Evolutionary conservation across 1,140 invertebrate genomes (phyloP), one percentile per base, ranked within the genome.

Genomic region (Lepidotrigona ventralis): DNA sequence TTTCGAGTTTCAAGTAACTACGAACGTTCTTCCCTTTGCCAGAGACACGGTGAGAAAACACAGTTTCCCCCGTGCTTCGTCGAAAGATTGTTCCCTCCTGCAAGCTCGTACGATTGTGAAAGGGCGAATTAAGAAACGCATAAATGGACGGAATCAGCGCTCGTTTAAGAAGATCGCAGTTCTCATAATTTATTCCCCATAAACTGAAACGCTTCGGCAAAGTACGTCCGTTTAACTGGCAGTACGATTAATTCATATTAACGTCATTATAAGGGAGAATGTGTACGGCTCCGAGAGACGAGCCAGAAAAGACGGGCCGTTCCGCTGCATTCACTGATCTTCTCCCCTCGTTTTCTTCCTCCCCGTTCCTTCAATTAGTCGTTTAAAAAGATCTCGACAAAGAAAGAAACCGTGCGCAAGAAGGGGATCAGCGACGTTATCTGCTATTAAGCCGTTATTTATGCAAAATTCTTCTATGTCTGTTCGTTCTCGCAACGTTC

Each of bases 341-440:
- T 76, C 66, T 71, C 75, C 60, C 64, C 64, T 39, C 58, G 51
- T 19, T 76, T 64, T 74, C 53, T 69, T n/a, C 46, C 33, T 46
- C 56, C 64, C 71, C 9, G 29, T 66, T 76, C 58, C 83, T 88
- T 79, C 83, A 88, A 88, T 88, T 87, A 85, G 64, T 72, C 78
- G 46, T 68, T 73, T 26, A 71, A 56, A 85, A 85, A 84, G 69
- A 2, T 14, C 46, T 53, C 21, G 26, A 68, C 64, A 85, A 51
- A 39, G 79, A 78, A 46, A 79, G 70, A 75, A 82, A 53, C 8
- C 77, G n/a, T 56, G 21, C 51, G 23, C 70, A 56, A 46, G 39
- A 51, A 39, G 51, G 29, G 72, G 58, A 19, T 54, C 26, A 5
- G 0, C 26, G 33, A 14, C 60, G 21, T 46, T 75, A 26, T 60